Conservation (phyloP, 2,797 vertebrate species). For the Darevskia mixta region DNA sequence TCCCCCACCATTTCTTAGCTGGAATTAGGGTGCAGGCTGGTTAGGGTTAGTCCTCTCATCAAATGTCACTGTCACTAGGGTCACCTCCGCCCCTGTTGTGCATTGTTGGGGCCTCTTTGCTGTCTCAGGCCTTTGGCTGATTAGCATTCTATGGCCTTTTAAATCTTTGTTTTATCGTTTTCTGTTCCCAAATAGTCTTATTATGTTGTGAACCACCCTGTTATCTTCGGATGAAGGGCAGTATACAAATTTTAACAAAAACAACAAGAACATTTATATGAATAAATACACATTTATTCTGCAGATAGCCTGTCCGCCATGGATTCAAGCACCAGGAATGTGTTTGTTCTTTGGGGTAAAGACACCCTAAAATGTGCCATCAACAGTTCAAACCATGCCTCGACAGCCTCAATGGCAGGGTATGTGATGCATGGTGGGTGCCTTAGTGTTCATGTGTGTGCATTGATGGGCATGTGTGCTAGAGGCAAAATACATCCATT, state of each 20-base stretch:
- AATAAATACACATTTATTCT: too few species aligned
- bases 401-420: neutral
- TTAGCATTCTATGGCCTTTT: too few species aligned
- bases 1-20: neutral
- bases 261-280: too few species aligned
- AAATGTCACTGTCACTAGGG: neutral
- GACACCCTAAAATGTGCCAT: neutral
- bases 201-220: too few species aligned
- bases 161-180: too few species aligned
- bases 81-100: neutral
- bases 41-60: neutral
- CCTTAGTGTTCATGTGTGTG: neutral
- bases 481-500: neutral
- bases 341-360: neutral
- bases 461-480: neutral
- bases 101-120: neutral
- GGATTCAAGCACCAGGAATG: neutral
- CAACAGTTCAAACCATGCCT: neutral
- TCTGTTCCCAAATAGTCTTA: too few species aligned
- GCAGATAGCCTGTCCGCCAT: neutral
- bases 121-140: too few species aligned
- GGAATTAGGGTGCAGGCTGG: neutral
- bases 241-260: too few species aligned
- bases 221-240: too few species aligned
- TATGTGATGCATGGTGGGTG: neutral